These are phyloP conservation scores for Phyto melanocephala DNA, from an alignment of 2,888 invertebrate genomes.

Conservation along the genomic window DNA sequence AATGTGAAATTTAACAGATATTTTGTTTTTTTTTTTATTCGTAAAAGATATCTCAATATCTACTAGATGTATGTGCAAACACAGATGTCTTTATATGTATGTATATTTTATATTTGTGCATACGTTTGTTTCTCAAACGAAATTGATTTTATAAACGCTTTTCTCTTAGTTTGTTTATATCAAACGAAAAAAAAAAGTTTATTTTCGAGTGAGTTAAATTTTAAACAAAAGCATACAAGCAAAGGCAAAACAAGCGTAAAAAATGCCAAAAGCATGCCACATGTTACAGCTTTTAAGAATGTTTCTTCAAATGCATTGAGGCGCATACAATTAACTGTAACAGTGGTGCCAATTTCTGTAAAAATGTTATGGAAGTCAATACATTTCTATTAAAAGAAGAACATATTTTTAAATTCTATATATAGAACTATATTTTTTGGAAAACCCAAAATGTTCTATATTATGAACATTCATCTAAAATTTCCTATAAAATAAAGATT, in stretches of 20 bases:
- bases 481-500: too few relatives aligned
- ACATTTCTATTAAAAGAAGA: too few relatives aligned
- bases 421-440: too few relatives aligned
- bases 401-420: too few relatives aligned
- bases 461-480: too few relatives aligned
- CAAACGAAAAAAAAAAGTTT: conserved; percentile 20
- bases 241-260: conserved; percentile 55
- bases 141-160: conserved; percentile 29
- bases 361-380: too few relatives aligned
- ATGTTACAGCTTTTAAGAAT: conserved; percentile 60
- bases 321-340: conserved; percentile 31
- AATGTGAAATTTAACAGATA: conserved; percentile 53
- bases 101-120: background rate
- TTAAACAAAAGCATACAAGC: background rate
- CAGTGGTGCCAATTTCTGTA: too few relatives aligned
- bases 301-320: conserved; percentile 43
- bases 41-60: background rate
- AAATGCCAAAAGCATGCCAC: conserved; percentile 66
- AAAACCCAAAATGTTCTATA: too few relatives aligned
- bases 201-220: conserved; percentile 28
- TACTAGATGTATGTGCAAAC: background rate
- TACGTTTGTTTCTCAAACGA: background rate
- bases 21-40: conserved; percentile 1
- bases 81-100: background rate
- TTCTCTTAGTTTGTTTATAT: conserved; percentile 13